Percentiles rank a stretch among this genome's conserved stretches.
Evolutionary conservation across 2,888 invertebrate species (phyloP).

Genomic region (Ferdinandea cuprea): DNA sequence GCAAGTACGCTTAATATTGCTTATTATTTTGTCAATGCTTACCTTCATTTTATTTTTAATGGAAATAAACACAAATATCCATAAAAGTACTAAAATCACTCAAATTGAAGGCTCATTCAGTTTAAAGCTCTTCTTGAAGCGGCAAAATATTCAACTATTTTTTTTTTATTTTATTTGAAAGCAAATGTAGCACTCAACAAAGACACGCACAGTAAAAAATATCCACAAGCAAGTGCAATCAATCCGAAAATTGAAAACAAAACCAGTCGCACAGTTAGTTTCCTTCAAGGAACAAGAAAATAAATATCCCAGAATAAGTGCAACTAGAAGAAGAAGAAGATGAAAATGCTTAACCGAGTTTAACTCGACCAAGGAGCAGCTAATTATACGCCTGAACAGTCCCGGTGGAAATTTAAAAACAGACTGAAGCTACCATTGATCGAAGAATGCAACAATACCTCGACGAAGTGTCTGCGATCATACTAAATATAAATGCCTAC

Average conservation of each 20-base stretch:
- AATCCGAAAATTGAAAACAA: slow-evolving; percentile 8
- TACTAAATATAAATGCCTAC: slow-evolving; percentile 14
- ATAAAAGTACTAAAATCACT: slow-evolving; percentile 39
- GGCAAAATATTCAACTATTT: slow-evolving; percentile 52
- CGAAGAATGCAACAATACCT: slow-evolving; percentile 77
- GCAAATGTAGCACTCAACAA: slow-evolving; percentile 32
- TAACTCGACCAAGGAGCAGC: slow-evolving; percentile 35
- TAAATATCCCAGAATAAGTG: slow-evolving; percentile 24
- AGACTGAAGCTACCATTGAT: slow-evolving; percentile 77
- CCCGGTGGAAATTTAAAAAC: slow-evolving; percentile 77
- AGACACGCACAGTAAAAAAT: slow-evolving; percentile 41
- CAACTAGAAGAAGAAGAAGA: slow-evolving; percentile 39
- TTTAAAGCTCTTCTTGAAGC: slow-evolving; percentile 24
- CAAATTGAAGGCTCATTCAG: slow-evolving; percentile 7
- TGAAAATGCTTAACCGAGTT: slow-evolving; percentile 23
- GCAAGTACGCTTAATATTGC: too few species aligned
- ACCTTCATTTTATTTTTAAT: slow-evolving; percentile 23
- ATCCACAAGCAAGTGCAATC: slow-evolving; percentile 23
- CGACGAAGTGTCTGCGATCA: slow-evolving; percentile 41
- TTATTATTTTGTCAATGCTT: too few species aligned
- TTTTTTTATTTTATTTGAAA: slow-evolving; percentile 44
- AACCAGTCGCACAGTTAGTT: slow-evolving; percentile 35
- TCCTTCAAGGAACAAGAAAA: slow-evolving; percentile 36
- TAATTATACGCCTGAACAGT: slow-evolving; percentile 58
- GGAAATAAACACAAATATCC: slow-evolving; percentile 28